Evolutionary conservation across 1,140 invertebrate genomes (phyloP).

Genomic region (Lineus longissimus): DNA sequence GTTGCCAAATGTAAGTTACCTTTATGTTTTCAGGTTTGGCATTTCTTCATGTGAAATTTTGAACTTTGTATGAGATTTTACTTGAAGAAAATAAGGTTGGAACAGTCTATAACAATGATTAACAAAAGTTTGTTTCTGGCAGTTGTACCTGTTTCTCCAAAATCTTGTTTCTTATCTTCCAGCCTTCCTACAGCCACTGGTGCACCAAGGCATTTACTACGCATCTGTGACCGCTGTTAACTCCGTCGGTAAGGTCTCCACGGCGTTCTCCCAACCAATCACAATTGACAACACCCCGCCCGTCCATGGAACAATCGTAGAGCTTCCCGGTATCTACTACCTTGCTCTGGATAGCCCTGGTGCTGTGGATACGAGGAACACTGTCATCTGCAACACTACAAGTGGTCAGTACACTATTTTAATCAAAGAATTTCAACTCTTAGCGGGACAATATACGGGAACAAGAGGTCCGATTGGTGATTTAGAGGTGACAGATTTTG

Average conservation of each 20-base stretch:
- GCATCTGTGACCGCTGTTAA: constrained; percentile 27
- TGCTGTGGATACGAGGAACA: constrained; percentile 18
- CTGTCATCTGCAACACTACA: constrained; percentile 17
- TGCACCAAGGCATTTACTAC: constrained; percentile 21
- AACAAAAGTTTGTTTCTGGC: too few relatives aligned
- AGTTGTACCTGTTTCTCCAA: neutral
- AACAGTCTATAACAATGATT: too few relatives aligned
- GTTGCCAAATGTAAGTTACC: constrained; percentile 13
- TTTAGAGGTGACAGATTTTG: too few relatives aligned
- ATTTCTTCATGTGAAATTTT: too few relatives aligned
- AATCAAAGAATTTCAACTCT: constrained; percentile 19
- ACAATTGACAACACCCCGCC: constrained; percentile 27
- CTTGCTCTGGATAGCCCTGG: constrained; percentile 11
- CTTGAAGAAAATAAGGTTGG: too few relatives aligned
- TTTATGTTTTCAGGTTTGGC: neutral
- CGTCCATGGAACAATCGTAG: constrained; percentile 21
- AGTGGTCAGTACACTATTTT: constrained; percentile 15
- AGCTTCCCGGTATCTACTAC: constrained; percentile 19
- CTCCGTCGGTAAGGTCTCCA: constrained; percentile 17
- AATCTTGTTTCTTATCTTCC: neutral
- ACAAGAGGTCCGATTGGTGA: too few relatives aligned
- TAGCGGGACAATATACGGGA: constrained; percentile 29
- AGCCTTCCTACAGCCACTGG: neutral
- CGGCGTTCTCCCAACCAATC: constrained; percentile 22
- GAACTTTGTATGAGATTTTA: too few relatives aligned